phyloP scores from a whole-genome alignment of 2,888 invertebrate genomes.

The Conomelus anceps region DNA sequence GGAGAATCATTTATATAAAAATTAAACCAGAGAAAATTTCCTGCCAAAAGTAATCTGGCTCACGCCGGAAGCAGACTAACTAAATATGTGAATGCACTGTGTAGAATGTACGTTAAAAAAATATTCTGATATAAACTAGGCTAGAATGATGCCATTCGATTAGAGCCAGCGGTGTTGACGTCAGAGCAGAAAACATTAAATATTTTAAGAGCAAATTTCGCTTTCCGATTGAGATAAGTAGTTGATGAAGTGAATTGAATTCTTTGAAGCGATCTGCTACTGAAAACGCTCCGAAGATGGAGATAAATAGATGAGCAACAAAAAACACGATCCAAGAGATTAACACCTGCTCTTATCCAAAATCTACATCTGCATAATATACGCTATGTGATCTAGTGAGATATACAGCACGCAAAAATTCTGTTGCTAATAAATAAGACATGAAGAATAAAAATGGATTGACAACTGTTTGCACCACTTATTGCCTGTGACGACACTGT shows the following conservation, averaged over 20 bases:
- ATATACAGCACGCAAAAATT: too few relatives aligned
- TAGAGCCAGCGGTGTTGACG: background rate
- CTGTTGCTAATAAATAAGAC: background rate
- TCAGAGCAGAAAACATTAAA: background rate
- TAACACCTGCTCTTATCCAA: too few relatives aligned
- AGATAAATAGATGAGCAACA: background rate
- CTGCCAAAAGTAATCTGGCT: background rate
- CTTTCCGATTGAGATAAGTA: background rate
- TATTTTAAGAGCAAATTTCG: background rate
- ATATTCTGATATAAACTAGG: background rate
- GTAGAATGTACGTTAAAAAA: background rate
- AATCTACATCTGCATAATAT: background rate
- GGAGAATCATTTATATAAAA: too few relatives aligned
- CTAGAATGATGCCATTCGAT: background rate
- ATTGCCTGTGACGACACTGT: background rate
- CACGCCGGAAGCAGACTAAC: background rate
- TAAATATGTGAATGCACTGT: background rate
- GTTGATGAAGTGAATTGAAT: background rate
- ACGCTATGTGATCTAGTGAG: too few relatives aligned
- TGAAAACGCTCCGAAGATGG: background rate
- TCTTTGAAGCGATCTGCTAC: background rate
- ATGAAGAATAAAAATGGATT: background rate
- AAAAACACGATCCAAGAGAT: background rate
- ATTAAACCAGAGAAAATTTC: background rate
- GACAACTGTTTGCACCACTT: background rate